Evolutionary conservation across 30 jellyfish, hydroid and myxozoan species (phyloP).

Genomic region (Calvadosia cruxmelitensis): DNA sequence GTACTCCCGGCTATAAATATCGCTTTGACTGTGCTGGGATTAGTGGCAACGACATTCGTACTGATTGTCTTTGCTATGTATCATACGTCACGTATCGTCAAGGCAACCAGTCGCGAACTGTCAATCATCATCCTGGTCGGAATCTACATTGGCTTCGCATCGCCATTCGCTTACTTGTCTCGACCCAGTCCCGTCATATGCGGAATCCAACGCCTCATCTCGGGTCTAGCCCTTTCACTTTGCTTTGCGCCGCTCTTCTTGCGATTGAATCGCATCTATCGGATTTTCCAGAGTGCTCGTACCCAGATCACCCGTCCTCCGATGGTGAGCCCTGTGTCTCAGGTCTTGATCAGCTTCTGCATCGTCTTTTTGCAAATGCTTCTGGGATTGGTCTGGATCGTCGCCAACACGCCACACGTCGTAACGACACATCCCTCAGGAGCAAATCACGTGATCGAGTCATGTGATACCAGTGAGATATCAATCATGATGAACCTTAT

Average conservation of each 20-base stretch:
- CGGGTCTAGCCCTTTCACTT: constrained; percentile 76
- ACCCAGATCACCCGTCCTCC: constrained; percentile 25
- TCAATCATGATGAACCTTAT: constrained; percentile 46
- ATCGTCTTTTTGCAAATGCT: constrained; percentile 53
- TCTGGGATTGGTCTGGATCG: constrained; percentile 72
- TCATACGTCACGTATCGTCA: constrained; percentile 26
- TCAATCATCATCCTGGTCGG: constrained; percentile 30
- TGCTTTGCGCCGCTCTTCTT: constrained; percentile 90
- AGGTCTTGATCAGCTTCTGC: constrained; percentile 48
- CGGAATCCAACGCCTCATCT: constrained; percentile 34
- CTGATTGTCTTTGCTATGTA: constrained; percentile 13
- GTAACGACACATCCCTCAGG: constrained; percentile 15
- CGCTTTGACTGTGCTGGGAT: constrained; percentile 8
- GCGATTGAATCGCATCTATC: constrained; percentile 74
- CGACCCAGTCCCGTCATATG: constrained; percentile 32
- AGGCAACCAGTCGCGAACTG: constrained; percentile 55
- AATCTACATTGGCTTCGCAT: constrained; percentile 35
- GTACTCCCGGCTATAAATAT: not conserved
- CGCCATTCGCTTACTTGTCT: constrained; percentile 27
- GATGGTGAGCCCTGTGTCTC: constrained; percentile 77
- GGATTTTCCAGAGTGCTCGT: constrained; percentile 61
- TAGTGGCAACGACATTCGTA: constrained; percentile 28
- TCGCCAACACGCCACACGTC: constrained; percentile 64
- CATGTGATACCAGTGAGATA: constrained; percentile 39
- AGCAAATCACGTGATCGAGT: constrained; percentile 26